Percentiles rank a stretch among this genome's conserved stretches.
Conservation (phyloP, 2,888 invertebrate genomes). For the Diplazon laetatorius region DNA sequence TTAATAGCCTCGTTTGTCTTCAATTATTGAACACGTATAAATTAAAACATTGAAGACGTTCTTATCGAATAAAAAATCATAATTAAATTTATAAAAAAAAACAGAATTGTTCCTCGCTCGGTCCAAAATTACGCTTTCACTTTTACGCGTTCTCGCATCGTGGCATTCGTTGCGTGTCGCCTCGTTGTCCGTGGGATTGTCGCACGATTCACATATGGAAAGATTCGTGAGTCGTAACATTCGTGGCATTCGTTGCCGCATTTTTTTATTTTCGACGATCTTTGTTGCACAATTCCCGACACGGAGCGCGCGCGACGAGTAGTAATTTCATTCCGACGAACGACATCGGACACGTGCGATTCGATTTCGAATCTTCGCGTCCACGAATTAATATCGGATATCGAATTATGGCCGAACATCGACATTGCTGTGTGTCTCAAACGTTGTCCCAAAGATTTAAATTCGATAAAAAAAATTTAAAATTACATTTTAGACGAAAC, state of each 20-base stretch:
- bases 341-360: constrained; percentile 22
- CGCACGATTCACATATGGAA: constrained; percentile 48
- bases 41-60: not conserved
- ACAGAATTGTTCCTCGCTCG: not conserved
- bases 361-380: not conserved
- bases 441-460: too few relatives aligned
- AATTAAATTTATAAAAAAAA: constrained; percentile 2
- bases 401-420: not conserved
- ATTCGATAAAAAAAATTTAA: too few relatives aligned
- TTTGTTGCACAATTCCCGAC: constrained; percentile 23
- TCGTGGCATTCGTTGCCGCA: constrained; percentile 32
- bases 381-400: not conserved
- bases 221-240: constrained; percentile 39
- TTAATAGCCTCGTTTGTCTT: too few relatives aligned
- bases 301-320: too few relatives aligned
- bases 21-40: too few relatives aligned
- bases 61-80: not conserved
- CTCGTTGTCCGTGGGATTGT: constrained; percentile 33
- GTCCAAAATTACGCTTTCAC: constrained; percentile 34
- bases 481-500: too few relatives aligned
- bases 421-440: too few relatives aligned
- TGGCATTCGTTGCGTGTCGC: not conserved
- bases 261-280: constrained; percentile 3
- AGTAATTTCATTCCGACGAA: constrained; percentile 25
- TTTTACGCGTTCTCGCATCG: not conserved